Percentiles rank a stretch among this genome's conserved stretches.
Evolutionary conservation across 2,888 invertebrate genomes (phyloP).

Genomic region (Helicoverpa assulta): DNA sequence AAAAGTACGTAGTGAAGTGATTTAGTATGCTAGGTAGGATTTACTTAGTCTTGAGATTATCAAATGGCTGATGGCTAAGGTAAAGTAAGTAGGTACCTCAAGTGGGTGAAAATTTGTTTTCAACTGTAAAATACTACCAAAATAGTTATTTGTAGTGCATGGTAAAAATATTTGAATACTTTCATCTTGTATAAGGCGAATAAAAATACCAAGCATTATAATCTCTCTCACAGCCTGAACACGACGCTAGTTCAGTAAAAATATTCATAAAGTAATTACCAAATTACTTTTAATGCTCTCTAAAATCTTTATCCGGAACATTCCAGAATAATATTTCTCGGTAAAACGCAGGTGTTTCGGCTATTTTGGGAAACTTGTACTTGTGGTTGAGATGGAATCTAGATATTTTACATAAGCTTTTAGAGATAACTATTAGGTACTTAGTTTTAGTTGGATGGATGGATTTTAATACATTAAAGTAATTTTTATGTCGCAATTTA

Average conservation of each 20-base stretch:
- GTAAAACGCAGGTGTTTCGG: constrained; percentile 47
- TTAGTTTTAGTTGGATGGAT: neutral
- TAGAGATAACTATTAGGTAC: constrained; percentile 2
- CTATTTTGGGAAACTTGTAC: constrained; percentile 23
- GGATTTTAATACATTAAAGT: neutral
- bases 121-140: no score
- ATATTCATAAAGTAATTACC: constrained; percentile 40
- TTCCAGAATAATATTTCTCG: constrained; percentile 32
- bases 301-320: constrained; percentile 50
- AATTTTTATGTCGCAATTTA: no score
- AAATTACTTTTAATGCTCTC: constrained; percentile 48
- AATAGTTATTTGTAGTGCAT: no score
- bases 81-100: no score
- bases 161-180: no score
- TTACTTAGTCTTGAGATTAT: no score
- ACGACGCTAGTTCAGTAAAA: constrained; percentile 12
- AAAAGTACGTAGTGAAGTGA: no score
- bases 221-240: neutral
- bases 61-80: no score
- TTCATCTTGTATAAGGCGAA: no score
- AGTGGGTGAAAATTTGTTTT: no score
- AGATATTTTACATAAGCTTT: constrained; percentile 19
- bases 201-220: neutral
- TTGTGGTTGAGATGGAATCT: neutral
- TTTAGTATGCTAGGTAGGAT: no score